phyloP scores from a whole-genome alignment of 2,888 invertebrate genomes.

The Copidosoma aretas region DNA sequence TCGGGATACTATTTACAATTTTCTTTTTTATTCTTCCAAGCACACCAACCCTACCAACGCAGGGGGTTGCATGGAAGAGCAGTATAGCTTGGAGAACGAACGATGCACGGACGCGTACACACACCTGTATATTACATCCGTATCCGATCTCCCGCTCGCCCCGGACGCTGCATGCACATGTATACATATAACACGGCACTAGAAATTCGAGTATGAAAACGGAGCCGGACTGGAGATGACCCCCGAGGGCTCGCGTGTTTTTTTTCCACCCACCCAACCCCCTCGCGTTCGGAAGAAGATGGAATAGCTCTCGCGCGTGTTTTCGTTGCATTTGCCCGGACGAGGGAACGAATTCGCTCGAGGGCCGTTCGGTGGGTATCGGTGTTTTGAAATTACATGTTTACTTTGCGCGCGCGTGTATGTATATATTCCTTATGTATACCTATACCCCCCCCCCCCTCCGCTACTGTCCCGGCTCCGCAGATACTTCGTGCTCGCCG shows the following conservation, averaged over 20 bases:
- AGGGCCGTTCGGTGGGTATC: not conserved
- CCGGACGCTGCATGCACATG: not conserved
- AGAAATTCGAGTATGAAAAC: conserved; percentile 19
- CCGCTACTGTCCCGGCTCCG: no score
- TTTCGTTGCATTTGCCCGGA: not conserved
- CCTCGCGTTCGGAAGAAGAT: not conserved
- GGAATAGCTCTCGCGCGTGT: not conserved
- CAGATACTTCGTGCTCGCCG: no score
- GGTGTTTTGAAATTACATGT: conserved; percentile 2
- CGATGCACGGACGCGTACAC: no score
- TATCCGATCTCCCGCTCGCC: not conserved
- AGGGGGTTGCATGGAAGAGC: no score
- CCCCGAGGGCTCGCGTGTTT: not conserved
- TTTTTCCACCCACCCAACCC: not conserved
- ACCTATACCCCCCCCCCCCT: no score
- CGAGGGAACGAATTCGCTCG: not conserved
- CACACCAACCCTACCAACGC: no score
- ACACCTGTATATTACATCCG: no score
- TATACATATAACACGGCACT: not conserved
- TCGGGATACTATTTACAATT: no score
- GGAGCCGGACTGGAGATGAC: not conserved
- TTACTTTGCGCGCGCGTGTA: not conserved
- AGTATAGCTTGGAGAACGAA: no score
- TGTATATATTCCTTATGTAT: no score
- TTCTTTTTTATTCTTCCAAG: no score